Evolutionary conservation across 2,888 invertebrate genomes (phyloP), one percentile per base, ranked within the genome.

Genomic region (Tipula confusa): DNA sequence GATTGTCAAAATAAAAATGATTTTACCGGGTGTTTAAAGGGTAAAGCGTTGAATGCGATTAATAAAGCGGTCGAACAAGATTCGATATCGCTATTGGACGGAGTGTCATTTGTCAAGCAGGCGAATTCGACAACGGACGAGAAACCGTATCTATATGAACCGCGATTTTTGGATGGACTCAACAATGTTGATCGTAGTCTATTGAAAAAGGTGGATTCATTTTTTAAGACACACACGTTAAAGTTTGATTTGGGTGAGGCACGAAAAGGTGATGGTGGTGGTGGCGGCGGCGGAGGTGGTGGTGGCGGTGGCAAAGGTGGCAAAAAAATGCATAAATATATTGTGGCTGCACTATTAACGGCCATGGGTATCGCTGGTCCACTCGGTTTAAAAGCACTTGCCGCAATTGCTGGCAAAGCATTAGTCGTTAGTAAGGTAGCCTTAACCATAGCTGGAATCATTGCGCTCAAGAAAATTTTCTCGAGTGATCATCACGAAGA

Each of bases 351-450:
- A 84, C 90, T 93, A 85, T 90, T 93, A 86, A 92, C 93, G 79
- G 93, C 93, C 84, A 91, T 94, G 88, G 93, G 93, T 86, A 91
- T 94, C 84, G 93, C 93, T 80, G 93, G 93, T 85, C 94, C 94
- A 0, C 89, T 94, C 87, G 92, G 93, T 64, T 89, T 94, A 86
- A 94, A 94, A 89, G 93, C 93, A 29, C 89, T 94, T 85, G 94
- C 93, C 83, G 91, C 93, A 31, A 93, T 94, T 86, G 94, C 94
- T 82, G 93, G 93, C 82, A 93, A 94, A 88, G 94, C 94, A 38
- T 90, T 94, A 85, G 92, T 94, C 85, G 93, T 94, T 86, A 93
- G 93, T 88, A 94, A 94, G 88, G 93, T 94, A 29, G 94, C 94
- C 1, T 88, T 94, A 84, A 93, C 94, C 84, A 94, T 94, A 86